Conservation (phyloP, 2,888 invertebrate genomes). For the Polymixis lichenea region DNA sequence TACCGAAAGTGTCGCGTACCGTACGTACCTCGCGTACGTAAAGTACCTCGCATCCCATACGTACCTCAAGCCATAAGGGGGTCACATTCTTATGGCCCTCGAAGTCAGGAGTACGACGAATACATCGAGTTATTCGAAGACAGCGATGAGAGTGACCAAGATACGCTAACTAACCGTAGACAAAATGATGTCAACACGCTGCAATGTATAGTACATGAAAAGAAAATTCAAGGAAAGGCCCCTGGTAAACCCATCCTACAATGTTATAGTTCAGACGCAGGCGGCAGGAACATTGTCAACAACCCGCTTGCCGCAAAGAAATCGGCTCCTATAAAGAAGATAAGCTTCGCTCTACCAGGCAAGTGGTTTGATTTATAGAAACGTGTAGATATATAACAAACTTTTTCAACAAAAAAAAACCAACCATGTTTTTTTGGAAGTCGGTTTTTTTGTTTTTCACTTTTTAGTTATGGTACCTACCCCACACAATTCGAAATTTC, state of each 20-base stretch:
- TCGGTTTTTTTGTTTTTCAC: too few relatives aligned
- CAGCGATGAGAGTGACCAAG: slow-evolving; percentile 18
- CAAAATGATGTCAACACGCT: not conserved
- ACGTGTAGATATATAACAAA: not conserved
- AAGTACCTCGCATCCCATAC: not conserved
- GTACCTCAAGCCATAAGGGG: slow-evolving; percentile 19
- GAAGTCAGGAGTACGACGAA: slow-evolving; percentile 23
- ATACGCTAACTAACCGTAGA: not conserved
- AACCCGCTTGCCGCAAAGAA: not conserved
- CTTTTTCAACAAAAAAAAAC: too few relatives aligned
- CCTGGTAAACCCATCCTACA: slow-evolving; percentile 24
- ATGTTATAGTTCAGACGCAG: not conserved
- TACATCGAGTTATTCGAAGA: slow-evolving; percentile 29
- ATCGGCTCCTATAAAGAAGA: slow-evolving; percentile 44
- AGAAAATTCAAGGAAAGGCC: not conserved
- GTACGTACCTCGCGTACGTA: not conserved
- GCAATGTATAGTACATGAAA: not conserved
- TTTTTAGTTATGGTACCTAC: too few relatives aligned
- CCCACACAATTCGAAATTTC: too few relatives aligned
- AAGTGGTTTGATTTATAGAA: slow-evolving; percentile 5
- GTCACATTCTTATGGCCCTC: slow-evolving; percentile 2
- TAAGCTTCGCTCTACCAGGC: slow-evolving; percentile 32
- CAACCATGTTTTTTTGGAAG: too few relatives aligned
- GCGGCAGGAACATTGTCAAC: not conserved
- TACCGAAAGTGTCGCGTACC: not conserved